These are phyloP conservation scores for Botia almorhae DNA, from an alignment of 2,797 vertebrate genomes.

Conservation along the genomic window DNA sequence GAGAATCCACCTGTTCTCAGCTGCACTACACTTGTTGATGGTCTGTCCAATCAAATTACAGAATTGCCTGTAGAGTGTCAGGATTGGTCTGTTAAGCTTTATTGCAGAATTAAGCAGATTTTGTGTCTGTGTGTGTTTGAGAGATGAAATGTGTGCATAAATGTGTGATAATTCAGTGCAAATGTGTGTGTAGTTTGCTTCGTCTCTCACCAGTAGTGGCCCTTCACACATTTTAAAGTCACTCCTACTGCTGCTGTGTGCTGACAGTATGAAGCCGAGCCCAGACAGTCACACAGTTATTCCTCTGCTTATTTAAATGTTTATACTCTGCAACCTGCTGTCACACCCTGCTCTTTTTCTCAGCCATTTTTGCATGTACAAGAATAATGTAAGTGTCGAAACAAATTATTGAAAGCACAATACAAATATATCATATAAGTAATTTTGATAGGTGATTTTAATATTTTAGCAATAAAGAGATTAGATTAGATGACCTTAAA, in stretches of 20 bases:
- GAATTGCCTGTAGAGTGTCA: too few species aligned
- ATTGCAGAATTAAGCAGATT: not conserved
- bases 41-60: not conserved
- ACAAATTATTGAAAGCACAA: not conserved
- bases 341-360: not conserved
- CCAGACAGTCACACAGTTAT: constrained; percentile 19
- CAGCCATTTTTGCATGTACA: not conserved
- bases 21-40: constrained; percentile 11
- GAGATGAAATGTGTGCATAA: not conserved
- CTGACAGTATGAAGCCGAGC: constrained; percentile 13
- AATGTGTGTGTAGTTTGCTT: constrained; percentile 30
- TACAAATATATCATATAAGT: not conserved
- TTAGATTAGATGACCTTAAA: too few species aligned
- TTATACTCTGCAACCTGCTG: not conserved
- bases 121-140: constrained; percentile 2
- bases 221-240: constrained; percentile 32
- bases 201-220: constrained; percentile 29
- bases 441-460: too few species aligned
- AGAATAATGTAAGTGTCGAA: not conserved
- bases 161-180: constrained; percentile 40
- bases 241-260: constrained; percentile 11
- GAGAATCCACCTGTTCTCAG: not conserved
- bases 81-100: too few species aligned
- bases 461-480: too few species aligned
- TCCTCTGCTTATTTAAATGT: not conserved